Conservation (phyloP, 2,113 vertebrate species). For the Ceyx melanurus region DNA sequence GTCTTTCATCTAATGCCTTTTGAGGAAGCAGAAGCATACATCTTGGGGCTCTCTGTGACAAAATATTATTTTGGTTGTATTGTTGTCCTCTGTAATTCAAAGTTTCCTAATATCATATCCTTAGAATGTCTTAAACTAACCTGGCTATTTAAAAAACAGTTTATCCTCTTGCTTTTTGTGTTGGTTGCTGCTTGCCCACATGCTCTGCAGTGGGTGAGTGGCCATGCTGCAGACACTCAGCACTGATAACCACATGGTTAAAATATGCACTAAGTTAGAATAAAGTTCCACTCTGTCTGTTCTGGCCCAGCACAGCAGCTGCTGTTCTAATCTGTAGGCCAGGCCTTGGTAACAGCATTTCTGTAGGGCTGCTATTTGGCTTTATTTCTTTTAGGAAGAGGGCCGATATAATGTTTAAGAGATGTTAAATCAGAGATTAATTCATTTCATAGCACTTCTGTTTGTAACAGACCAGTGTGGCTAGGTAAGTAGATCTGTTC, state of each 20-base stretch:
- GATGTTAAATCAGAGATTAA: neutral
- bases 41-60: neutral
- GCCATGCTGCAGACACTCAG: neutral
- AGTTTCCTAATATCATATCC: neutral
- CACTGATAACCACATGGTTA: accelerated
- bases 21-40: neutral
- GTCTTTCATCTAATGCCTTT: neutral
- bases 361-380: neutral
- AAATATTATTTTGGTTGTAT: neutral
- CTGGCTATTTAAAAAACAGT: neutral
- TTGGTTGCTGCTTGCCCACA: neutral
- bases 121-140: neutral
- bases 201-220: neutral
- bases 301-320: neutral
- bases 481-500: neutral
- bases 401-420: neutral
- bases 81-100: neutral
- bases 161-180: neutral
- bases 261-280: neutral
- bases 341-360: neutral
- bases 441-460: neutral
- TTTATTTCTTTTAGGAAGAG: neutral
- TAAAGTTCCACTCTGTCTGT: neutral
- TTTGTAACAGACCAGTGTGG: neutral
- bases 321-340: neutral